Evolutionary conservation across 2,113 vertebrate genomes (phyloP).

Genomic region (Reinhardtius hippoglossoides): DNA sequence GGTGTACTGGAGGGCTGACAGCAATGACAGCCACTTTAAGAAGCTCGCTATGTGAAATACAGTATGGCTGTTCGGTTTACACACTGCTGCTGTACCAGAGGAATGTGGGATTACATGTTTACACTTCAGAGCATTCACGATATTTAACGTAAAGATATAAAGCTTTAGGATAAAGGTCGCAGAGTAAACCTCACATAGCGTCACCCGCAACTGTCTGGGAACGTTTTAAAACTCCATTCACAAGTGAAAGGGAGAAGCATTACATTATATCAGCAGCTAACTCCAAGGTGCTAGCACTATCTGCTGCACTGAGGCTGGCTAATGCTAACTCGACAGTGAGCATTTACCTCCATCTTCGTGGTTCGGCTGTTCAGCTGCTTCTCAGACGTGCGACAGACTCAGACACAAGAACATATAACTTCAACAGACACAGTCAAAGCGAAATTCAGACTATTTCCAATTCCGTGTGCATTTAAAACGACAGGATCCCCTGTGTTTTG

Average conservation of each 20-base stretch:
- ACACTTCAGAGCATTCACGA: no score
- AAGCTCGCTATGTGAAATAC: background rate
- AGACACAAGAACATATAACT: background rate
- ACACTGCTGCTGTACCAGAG: no score
- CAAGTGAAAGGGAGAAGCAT: background rate
- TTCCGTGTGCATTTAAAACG: background rate
- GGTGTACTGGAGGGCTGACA: background rate
- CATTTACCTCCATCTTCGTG: constrained; percentile 78
- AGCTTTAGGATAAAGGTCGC: no score
- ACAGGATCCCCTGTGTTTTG: constrained; percentile 55
- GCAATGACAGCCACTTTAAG: background rate
- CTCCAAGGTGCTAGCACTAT: background rate
- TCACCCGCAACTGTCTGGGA: no score
- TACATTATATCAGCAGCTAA: background rate
- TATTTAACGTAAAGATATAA: no score
- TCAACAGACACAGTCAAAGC: background rate
- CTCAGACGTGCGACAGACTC: constrained; percentile 19
- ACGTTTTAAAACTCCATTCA: background rate
- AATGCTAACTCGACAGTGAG: constrained; percentile 58
- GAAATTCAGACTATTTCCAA: background rate
- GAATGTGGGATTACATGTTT: background rate
- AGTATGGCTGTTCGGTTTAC: background rate
- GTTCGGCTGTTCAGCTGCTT: constrained; percentile 20
- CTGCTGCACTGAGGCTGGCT: constrained; percentile 27
- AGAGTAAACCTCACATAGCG: no score